These are phyloP conservation scores for Slavum lentiscoides DNA, from an alignment of 2,888 invertebrate species.

Conservation along the genomic window DNA sequence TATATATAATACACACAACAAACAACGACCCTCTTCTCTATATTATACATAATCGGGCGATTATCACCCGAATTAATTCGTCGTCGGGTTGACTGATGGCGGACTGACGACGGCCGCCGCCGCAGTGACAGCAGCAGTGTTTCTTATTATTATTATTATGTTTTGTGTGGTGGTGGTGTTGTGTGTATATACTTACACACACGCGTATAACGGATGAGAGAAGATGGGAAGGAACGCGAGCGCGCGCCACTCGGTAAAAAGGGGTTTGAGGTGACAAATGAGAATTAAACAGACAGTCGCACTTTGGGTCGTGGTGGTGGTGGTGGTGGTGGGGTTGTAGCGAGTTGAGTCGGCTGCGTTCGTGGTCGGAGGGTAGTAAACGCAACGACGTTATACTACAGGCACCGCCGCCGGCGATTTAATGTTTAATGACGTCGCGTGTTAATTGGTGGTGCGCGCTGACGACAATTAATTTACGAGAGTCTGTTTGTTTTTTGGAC, in stretches of 20 bases:
- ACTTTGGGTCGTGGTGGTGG: too few relatives aligned
- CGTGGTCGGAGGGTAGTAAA: constrained; percentile 13
- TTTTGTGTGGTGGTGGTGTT: neutral
- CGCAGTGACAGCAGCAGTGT: neutral
- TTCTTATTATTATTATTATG: constrained; percentile 16
- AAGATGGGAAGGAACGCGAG: neutral
- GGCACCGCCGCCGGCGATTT: constrained; percentile 19
- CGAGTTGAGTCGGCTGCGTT: too few relatives aligned
- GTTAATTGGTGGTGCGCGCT: constrained; percentile 49
- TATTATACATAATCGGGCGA: neutral
- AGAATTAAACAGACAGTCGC: constrained; percentile 40
- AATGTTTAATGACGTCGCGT: constrained; percentile 51
- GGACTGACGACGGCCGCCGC: constrained; percentile 1
- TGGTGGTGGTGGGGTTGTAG: too few relatives aligned
- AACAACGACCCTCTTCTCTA: too few relatives aligned
- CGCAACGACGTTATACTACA: constrained; percentile 6
- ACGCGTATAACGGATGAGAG: neutral
- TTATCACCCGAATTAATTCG: constrained; percentile 35
- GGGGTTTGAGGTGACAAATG: constrained; percentile 47
- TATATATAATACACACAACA: too few relatives aligned
- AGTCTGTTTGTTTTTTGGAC: constrained; percentile 45
- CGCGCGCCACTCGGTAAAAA: neutral
- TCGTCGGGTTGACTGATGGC: constrained; percentile 33
- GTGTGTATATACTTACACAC: neutral
- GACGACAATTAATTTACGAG: constrained; percentile 48